phyloP scores from a whole-genome alignment of 2,888 invertebrate genomes.

The Tyria jacobaeae region DNA sequence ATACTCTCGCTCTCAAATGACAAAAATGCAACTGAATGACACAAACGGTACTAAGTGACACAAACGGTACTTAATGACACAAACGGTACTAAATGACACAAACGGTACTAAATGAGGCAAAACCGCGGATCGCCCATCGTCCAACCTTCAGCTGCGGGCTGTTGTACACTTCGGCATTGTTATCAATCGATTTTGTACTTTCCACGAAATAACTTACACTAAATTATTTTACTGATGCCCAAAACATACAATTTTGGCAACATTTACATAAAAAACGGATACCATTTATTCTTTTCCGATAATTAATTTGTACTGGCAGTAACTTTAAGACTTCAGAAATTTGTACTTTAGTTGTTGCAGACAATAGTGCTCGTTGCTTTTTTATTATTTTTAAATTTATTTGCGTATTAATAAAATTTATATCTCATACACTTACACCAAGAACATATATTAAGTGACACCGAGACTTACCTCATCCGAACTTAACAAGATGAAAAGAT shows the following conservation, averaged over 20 bases:
- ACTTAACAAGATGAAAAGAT: constrained; percentile 60
- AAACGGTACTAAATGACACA: constrained; percentile 49
- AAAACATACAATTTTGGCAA: constrained; percentile 84
- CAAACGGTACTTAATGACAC: constrained; percentile 52
- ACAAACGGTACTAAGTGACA: constrained; percentile 41
- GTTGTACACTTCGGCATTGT: constrained; percentile 53
- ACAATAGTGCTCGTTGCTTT: constrained; percentile 78
- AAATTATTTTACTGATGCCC: constrained; percentile 76
- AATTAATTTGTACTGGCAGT: constrained; percentile 86
- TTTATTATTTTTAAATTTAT: constrained; percentile 51
- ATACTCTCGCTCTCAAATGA: constrained; percentile 64
- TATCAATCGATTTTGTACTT: constrained; percentile 71
- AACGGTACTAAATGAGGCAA: constrained; percentile 40
- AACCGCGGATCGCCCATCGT: constrained; percentile 38
- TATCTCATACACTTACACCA: constrained; percentile 68
- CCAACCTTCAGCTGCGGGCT: constrained; percentile 58
- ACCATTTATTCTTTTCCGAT: constrained; percentile 58
- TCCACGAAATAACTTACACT: constrained; percentile 74
- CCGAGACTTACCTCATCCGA: constrained; percentile 70
- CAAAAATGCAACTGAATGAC: constrained; percentile 52
- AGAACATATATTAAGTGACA: constrained; percentile 76
- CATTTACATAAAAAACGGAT: constrained; percentile 79
- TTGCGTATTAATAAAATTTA: constrained; percentile 54
- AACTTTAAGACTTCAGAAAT: constrained; percentile 82
- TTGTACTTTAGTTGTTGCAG: constrained; percentile 83